Conservation (phyloP, 2,113 vertebrate genomes). For the Myiagra hebetior region DNA sequence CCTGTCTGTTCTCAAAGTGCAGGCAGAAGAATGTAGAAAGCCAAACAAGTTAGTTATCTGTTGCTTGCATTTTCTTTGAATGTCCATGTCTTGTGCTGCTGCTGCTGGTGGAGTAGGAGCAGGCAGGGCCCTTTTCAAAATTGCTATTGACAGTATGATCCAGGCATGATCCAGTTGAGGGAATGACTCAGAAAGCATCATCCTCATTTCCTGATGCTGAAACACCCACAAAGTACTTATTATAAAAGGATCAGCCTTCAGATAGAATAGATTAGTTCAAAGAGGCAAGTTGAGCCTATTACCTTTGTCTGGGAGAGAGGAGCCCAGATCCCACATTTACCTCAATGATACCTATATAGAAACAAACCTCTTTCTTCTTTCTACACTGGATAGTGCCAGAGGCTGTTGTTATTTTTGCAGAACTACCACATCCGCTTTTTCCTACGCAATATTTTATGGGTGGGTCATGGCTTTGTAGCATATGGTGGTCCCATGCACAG, state of each 20-base stretch:
- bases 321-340: neutral
- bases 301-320: neutral
- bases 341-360: neutral
- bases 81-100: neutral
- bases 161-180: neutral
- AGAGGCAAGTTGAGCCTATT: neutral
- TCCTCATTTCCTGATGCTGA: neutral
- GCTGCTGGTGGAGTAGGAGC: neutral
- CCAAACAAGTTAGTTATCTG: neutral
- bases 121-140: neutral
- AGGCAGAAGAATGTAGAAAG: neutral
- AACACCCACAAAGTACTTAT: neutral
- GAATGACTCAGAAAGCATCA: conserved; percentile 6
- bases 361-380: neutral
- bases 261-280: neutral
- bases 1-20: neutral
- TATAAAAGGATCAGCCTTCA: neutral
- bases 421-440: neutral
- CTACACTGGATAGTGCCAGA: neutral
- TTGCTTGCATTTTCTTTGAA: neutral
- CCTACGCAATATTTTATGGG: neutral
- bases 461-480: neutral
- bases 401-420: neutral
- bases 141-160: neutral
- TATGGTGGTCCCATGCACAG: fast-evolving